These are phyloP conservation scores for Synanthedon vespiformis DNA, from an alignment of 2,888 invertebrate genomes.

Conservation along the genomic window DNA sequence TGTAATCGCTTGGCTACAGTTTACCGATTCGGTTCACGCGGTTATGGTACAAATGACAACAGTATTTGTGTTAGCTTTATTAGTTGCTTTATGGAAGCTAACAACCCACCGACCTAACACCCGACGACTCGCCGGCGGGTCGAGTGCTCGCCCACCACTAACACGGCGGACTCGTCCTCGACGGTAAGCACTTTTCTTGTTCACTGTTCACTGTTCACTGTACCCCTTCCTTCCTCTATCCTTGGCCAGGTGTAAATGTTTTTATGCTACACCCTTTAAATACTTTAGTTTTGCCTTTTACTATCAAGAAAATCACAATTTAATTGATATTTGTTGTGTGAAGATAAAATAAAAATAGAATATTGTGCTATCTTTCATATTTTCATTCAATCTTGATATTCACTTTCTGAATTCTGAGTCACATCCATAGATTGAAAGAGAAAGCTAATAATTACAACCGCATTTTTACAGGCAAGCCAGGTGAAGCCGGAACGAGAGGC, in stretches of 20 bases:
- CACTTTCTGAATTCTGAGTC: too few relatives aligned
- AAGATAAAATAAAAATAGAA: too few relatives aligned
- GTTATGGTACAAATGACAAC: conserved; percentile 45
- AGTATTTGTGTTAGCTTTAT: conserved; percentile 8
- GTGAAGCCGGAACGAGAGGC: conserved; percentile 81
- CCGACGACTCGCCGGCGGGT: not conserved
- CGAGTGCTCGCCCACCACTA: not conserved
- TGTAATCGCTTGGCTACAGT: conserved; percentile 1
- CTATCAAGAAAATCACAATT: too few relatives aligned
- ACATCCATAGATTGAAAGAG: not conserved
- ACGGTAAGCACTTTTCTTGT: too few relatives aligned
- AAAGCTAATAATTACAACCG: not conserved
- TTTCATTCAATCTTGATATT: too few relatives aligned
- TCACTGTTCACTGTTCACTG: too few relatives aligned
- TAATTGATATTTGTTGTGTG: too few relatives aligned
- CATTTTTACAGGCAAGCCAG: conserved; percentile 74
- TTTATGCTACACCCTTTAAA: too few relatives aligned
- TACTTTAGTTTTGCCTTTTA: too few relatives aligned
- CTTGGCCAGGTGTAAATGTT: too few relatives aligned
- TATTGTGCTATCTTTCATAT: too few relatives aligned
- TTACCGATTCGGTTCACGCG: conserved; percentile 2
- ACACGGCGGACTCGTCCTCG: not conserved
- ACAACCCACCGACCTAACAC: not conserved
- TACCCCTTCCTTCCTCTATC: too few relatives aligned
- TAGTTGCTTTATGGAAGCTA: conserved; percentile 4